Evolutionary conservation across 2,797 vertebrate genomes (phyloP).

Genomic region (Chaetodon trifasciatus): DNA sequence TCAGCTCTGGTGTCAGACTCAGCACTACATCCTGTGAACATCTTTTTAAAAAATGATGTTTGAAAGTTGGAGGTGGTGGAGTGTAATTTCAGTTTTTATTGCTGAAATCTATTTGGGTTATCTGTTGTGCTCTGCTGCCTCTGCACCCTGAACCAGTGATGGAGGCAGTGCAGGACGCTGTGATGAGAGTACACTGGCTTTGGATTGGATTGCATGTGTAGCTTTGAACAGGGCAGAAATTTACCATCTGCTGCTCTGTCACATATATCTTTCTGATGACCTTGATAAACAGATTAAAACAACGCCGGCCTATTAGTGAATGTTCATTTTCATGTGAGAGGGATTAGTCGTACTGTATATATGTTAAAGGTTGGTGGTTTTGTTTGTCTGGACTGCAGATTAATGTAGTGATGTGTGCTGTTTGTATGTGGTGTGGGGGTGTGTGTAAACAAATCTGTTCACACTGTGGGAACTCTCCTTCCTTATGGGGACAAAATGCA

Average conservation of each 20-base stretch:
- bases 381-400: constrained; percentile 26
- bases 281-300: constrained; percentile 48
- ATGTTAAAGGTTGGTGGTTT: constrained; percentile 24
- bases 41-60: background rate
- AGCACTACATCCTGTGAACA: background rate
- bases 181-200: background rate
- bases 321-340: constrained; percentile 38
- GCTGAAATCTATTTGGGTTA: background rate
- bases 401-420: background rate
- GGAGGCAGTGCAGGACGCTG: background rate
- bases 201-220: constrained; percentile 6
- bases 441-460: constrained; percentile 11
- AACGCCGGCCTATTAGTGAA: constrained; percentile 8
- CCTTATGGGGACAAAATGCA: no score
- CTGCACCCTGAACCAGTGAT: background rate
- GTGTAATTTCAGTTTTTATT: background rate
- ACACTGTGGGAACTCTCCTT: no score
- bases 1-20: background rate
- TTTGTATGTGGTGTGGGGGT: constrained; percentile 26
- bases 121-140: constrained; percentile 1
- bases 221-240: constrained; percentile 17
- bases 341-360: constrained; percentile 44
- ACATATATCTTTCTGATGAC: constrained; percentile 49
- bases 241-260: constrained; percentile 35
- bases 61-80: background rate